Evolutionary conservation across 1,140 invertebrate species (phyloP).

Genomic region (Notospermus geniculatus): DNA sequence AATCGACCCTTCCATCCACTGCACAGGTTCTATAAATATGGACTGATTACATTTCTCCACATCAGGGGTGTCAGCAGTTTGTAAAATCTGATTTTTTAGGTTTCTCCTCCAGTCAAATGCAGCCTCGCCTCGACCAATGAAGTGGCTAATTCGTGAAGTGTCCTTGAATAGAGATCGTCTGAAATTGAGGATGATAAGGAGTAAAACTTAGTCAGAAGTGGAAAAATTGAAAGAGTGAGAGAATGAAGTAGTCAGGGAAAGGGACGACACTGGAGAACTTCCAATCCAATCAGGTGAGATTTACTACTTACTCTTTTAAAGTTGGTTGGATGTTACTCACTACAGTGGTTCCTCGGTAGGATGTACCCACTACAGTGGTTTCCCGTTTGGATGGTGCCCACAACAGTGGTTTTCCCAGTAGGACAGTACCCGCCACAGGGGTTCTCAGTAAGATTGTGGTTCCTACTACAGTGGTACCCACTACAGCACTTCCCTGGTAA

Average conservation of each 20-base stretch:
- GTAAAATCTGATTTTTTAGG: constrained; percentile 15
- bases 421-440: too few relatives aligned
- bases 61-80: constrained; percentile 15
- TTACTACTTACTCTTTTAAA: neutral
- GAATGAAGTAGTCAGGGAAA: too few relatives aligned
- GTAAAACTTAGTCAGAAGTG: neutral
- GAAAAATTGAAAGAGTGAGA: too few relatives aligned
- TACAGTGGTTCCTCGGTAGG: too few relatives aligned
- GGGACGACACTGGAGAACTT: too few relatives aligned
- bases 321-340: too few relatives aligned
- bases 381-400: too few relatives aligned
- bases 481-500: too few relatives aligned
- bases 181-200: constrained; percentile 16
- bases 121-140: constrained; percentile 30
- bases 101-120: constrained; percentile 42
- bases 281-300: neutral
- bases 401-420: too few relatives aligned
- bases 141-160: constrained; percentile 28
- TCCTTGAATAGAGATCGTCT: constrained; percentile 33
- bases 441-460: too few relatives aligned
- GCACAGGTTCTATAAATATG: constrained; percentile 40
- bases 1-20: constrained; percentile 38
- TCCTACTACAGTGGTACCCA: too few relatives aligned
- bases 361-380: too few relatives aligned
- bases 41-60: constrained; percentile 29